Base-by-base conservation (phyloP, 2,888 invertebrate species). In the Blera fallax region DNA sequence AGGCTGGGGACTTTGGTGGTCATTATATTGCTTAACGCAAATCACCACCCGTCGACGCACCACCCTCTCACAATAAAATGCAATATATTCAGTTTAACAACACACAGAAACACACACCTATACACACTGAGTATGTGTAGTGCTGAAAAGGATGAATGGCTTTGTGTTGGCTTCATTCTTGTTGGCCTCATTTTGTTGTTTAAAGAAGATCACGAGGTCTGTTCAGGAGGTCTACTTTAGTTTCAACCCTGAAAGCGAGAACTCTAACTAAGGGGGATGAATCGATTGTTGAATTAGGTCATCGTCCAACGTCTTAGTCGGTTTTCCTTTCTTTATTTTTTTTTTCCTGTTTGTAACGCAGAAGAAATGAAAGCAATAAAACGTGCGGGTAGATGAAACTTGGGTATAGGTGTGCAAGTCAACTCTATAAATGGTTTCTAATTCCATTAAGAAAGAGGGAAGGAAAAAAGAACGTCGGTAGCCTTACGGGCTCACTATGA, bases 371-470 rank as follows among this genome's bases (percentile, higher is more conserved):
- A 48, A 16, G 29, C 45, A 77, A 77, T 72, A 78, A 72, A 78
- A 65, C 73, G 64, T 67, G 52, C 45, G 56, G 56, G 16, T 50
- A 40, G 56, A 43, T 69, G 54, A 50, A 52, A 40, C 24, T n/a
- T 43, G 14, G 7, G 43, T 32, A 64, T 45, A 58, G 82, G 78
- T 72, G 77, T 72, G 24, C 50, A 64, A 58, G 43, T 56, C 62
- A 56, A 76, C 37, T 70, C 48, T 21, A 56, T 80, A 76, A 81
- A 81, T 43, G 81, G 64, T 62, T 85, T 81, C 80, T 81, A 85
- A 85, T 85, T 85, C 76, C 85, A 85, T 85, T 85, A 85, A 54
- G 70, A 52, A 62, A 2, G 29, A 34, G n/a, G n/a, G n/a, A 60
- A 37, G 5, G 24, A 27, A 37, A 60, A 34, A 16, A 34, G 58